Conservation (phyloP, 1,140 invertebrate genomes). For the Epicauta chinensis region DNA sequence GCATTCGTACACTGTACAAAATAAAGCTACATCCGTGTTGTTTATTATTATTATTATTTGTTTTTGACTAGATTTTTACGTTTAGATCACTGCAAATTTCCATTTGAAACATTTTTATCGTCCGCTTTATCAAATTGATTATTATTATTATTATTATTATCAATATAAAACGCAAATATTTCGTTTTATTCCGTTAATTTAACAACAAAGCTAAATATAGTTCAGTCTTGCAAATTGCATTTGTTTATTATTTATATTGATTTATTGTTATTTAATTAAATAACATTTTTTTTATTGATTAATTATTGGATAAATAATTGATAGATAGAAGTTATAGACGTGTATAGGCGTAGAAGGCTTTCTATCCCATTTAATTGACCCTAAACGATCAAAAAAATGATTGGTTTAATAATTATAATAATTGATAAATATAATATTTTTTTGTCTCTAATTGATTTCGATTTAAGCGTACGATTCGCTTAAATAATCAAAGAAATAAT, state of each 20-base stretch:
- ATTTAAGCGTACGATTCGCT: conserved; percentile 53
- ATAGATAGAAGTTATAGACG: conserved; percentile 4
- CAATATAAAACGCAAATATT: too few species aligned
- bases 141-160: neutral
- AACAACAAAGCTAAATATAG: conserved; percentile 17
- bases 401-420: too few species aligned
- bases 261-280: too few species aligned
- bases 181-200: neutral
- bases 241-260: too few species aligned
- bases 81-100: conserved; percentile 29
- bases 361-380: conserved; percentile 1
- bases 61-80: conserved; percentile 23
- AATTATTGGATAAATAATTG: conserved; percentile 16
- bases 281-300: too few species aligned
- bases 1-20: conserved; percentile 1
- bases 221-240: conserved; percentile 18
- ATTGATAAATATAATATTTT: too few species aligned
- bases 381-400: too few species aligned
- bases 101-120: conserved; percentile 15
- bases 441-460: conserved; percentile 8
- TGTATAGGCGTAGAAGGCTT: neutral
- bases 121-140: too few species aligned
- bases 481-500: conserved; percentile 52
- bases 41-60: conserved; percentile 1
- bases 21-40: conserved; percentile 16